phyloP scores from a whole-genome alignment of 2,113 vertebrate genomes.

The Nothocercus nigrocapillus region DNA sequence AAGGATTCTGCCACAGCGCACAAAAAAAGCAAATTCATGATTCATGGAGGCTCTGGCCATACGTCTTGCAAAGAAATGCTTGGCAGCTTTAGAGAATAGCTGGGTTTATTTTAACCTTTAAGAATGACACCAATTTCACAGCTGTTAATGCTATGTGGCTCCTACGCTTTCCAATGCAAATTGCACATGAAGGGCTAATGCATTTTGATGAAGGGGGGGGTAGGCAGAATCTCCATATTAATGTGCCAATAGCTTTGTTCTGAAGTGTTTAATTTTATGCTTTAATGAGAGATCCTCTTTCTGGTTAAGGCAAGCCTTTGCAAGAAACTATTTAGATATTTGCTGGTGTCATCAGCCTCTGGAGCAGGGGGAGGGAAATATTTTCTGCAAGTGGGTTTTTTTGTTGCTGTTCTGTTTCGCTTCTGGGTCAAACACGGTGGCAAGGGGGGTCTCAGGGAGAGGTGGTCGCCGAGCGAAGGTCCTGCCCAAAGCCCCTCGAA shows the following conservation, averaged over 20 bases:
- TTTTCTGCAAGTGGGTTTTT: neutral
- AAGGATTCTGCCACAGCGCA: neutral
- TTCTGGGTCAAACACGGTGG: neutral
- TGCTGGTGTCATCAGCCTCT: neutral
- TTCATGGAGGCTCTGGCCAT: slow-evolving; percentile 24
- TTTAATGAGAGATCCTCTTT: slow-evolving; percentile 23
- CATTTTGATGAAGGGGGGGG: neutral
- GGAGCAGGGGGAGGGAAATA: neutral
- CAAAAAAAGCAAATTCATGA: neutral
- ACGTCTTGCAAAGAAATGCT: slow-evolving; percentile 53
- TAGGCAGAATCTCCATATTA: slow-evolving; percentile 48
- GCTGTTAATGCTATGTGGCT: slow-evolving; percentile 66
- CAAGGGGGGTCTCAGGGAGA: fast-evolving
- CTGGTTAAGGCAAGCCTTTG: slow-evolving; percentile 45
- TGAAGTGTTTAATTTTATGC: slow-evolving; percentile 35
- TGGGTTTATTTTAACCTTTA: slow-evolving; percentile 69
- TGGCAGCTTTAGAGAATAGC: slow-evolving; percentile 53
- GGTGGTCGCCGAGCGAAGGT: neutral
- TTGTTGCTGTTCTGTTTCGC: neutral
- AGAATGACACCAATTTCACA: slow-evolving; percentile 71
- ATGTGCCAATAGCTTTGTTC: slow-evolving; percentile 46
- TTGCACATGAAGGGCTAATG: slow-evolving; percentile 40
- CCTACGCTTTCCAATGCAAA: slow-evolving; percentile 60
- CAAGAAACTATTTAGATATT: slow-evolving; percentile 3
- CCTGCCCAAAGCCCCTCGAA: neutral